Base-by-base conservation (phyloP, 2,797 vertebrate genomes). In the Chanos chanos region DNA sequence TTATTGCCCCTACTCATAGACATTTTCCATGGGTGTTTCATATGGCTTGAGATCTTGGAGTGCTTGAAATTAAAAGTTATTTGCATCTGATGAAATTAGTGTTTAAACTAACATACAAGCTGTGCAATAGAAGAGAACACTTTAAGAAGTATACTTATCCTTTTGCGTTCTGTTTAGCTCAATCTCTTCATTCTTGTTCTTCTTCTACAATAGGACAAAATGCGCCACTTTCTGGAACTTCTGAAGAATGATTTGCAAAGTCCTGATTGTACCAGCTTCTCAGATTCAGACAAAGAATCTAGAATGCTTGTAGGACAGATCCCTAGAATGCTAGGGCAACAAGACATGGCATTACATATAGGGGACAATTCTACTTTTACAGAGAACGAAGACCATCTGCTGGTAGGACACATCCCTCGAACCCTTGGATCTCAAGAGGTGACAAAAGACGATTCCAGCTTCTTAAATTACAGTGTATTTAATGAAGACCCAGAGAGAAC, bases 191-290 rank as follows among this genome's bases (percentile, higher is more conserved):
- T 34, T 7, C 33, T 13, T 28, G n/a, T 44, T 60, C n/a, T 24
- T n/a, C 51, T 79, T 69, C 65, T 76, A 81, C 67, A 63, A 66
- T 48, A 99, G 95, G 81, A 39, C 45, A 97, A 95, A 90, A 97
- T 99, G 95, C 90, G 87, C 69, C 89, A 83, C 44, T 87, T 97
- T 58, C 75, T 99, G 84, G 92, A 89, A 5, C 61, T 83, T 3
- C 83, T 99, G 27, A 92, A 86, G 70, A 74, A 86, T 59, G 93
- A 96, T 27, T 83, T 98, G 0, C 74, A 90, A 55, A 89, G 78
- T 12, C 64, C 76, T 37, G 36, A 40, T 49, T 64, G 72, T 33
- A 64, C 47, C 9, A 57, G 73, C 45, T 50, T 68, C 31, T 22
- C 36, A 2, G 44, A 66, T n/a, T 47, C 62, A 36, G 19, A 48